Evolutionary conservation across 2,113 vertebrate genomes (phyloP).

Genomic region (Lepisosteus oculatus): DNA sequence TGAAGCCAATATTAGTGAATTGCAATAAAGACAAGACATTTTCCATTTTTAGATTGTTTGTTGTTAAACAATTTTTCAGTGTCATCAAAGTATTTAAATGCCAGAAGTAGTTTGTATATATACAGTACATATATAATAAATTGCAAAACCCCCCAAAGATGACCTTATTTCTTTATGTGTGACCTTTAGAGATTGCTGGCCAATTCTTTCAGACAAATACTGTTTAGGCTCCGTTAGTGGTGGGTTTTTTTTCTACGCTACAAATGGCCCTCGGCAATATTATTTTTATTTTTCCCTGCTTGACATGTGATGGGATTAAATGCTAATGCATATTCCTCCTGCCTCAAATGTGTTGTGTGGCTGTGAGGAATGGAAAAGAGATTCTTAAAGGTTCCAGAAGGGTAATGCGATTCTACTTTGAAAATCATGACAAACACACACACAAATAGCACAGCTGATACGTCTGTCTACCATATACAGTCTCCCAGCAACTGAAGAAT

Average conservation of each 20-base stretch:
- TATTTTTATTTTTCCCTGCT: constrained; percentile 5
- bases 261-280: constrained; percentile 22
- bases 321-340: constrained; percentile 32
- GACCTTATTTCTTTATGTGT: constrained; percentile 29
- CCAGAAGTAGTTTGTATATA: no score
- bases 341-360: constrained; percentile 24
- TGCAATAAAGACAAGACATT: no score
- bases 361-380: constrained; percentile 19
- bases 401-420: constrained; percentile 14
- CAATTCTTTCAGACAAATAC: background rate
- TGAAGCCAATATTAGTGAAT: no score
- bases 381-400: constrained; percentile 19
- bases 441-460: constrained; percentile 10
- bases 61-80: no score
- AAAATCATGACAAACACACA: background rate
- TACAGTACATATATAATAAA: no score
- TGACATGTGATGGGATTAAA: constrained; percentile 31
- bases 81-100: no score
- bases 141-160: no score
- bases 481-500: constrained; percentile 50
- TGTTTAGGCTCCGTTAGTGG: constrained; percentile 28
- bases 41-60: no score
- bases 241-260: constrained; percentile 15
- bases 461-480: constrained; percentile 42
- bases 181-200: constrained; percentile 45